Evolutionary conservation across 2,797 vertebrate species (phyloP).

Genomic region (Centropyge bicolor): DNA sequence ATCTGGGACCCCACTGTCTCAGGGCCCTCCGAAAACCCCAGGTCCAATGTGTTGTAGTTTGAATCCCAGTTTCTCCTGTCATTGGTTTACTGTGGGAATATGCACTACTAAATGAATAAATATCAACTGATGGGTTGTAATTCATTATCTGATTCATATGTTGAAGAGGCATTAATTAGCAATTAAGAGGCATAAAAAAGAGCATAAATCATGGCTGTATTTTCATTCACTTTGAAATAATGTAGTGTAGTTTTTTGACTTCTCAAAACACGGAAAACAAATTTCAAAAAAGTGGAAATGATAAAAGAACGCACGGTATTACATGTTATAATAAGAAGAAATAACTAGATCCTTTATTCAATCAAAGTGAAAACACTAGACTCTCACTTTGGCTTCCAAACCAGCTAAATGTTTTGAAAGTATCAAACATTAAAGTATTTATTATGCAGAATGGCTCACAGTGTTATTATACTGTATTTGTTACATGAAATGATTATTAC

Average conservation of each 20-base stretch:
- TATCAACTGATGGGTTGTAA: background rate
- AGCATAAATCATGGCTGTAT: background rate
- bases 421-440: too few species aligned
- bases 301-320: background rate
- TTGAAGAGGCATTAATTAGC: background rate
- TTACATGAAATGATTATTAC: background rate
- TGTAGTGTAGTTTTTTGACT: background rate
- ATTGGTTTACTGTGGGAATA: background rate
- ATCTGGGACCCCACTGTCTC: too few species aligned
- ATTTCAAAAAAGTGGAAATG: background rate
- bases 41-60: background rate
- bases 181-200: background rate
- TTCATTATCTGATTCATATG: background rate
- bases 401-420: too few species aligned
- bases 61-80: too few species aligned
- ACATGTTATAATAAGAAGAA: background rate
- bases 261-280: background rate
- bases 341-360: background rate
- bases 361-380: background rate
- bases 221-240: background rate
- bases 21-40: too few species aligned
- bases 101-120: too few species aligned
- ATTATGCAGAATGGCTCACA: background rate
- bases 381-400: too few species aligned
- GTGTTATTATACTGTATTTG: background rate